Evolutionary conservation across 1,140 invertebrate species (phyloP).

Genomic region (Leptinotarsa texana): DNA sequence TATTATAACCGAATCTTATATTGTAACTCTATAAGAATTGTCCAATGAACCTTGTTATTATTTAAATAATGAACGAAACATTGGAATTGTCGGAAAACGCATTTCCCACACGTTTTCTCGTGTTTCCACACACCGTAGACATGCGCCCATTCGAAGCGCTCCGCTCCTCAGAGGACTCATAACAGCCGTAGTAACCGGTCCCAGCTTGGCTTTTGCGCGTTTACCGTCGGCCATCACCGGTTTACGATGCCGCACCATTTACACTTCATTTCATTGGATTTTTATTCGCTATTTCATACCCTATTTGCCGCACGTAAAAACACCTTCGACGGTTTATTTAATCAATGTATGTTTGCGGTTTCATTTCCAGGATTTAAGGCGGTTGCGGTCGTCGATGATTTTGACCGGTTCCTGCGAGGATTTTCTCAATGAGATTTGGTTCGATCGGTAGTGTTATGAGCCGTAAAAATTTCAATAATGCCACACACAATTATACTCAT

Average conservation of each 20-base stretch:
- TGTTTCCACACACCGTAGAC: background rate
- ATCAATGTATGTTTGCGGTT: conserved; percentile 16
- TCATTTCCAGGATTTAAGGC: conserved; percentile 12
- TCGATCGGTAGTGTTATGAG: too few relatives aligned
- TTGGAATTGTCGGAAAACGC: too few relatives aligned
- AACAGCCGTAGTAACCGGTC: conserved; percentile 47
- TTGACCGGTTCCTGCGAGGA: too few relatives aligned
- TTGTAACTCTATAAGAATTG: too few relatives aligned
- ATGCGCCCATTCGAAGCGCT: conserved; percentile 16
- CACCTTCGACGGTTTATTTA: conserved; percentile 24
- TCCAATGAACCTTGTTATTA: too few relatives aligned
- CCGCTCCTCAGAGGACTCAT: conserved; percentile 39
- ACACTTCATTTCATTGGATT: conserved; percentile 52
- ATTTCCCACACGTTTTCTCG: too few relatives aligned
- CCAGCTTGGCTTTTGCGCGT: conserved; percentile 42
- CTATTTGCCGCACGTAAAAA: conserved; percentile 41
- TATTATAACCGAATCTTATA: too few relatives aligned
- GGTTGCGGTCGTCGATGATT: too few relatives aligned
- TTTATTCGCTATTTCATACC: conserved; percentile 45
- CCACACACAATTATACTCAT: too few relatives aligned
- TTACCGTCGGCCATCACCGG: conserved; percentile 49
- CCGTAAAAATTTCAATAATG: too few relatives aligned
- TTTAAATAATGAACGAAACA: too few relatives aligned
- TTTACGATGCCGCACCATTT: conserved; percentile 51
- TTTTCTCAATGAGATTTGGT: too few relatives aligned